These are phyloP conservation scores for Tapirus terrestris DNA, from an alignment of 2,113 vertebrate species.

Conservation along the genomic window DNA sequence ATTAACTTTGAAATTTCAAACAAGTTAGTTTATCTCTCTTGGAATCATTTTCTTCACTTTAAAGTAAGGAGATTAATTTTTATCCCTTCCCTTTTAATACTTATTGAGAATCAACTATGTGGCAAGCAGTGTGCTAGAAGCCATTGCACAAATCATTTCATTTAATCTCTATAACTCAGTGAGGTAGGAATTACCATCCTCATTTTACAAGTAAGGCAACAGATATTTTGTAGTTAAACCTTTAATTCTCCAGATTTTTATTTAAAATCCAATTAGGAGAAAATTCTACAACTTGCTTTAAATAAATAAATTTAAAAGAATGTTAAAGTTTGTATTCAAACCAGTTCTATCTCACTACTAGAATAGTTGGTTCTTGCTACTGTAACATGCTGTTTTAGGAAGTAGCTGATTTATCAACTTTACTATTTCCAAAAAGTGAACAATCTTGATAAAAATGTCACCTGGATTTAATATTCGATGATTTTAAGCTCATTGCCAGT, in stretches of 20 bases:
- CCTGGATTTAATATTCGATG: background rate
- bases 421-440: background rate
- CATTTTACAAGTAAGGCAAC: background rate
- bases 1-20: conserved; percentile 1
- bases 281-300: background rate
- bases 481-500: background rate
- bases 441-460: background rate
- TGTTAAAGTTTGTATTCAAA: background rate
- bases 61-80: background rate
- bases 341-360: background rate
- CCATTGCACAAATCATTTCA: background rate
- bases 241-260: conserved; percentile 5
- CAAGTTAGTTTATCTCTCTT: background rate
- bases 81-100: background rate
- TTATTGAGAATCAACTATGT: background rate
- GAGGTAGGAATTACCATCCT: background rate
- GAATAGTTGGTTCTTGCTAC: background rate
- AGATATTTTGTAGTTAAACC: background rate
- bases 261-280: background rate
- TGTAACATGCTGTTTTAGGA: background rate
- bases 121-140: background rate
- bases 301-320: background rate
- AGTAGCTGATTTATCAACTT: background rate
- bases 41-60: background rate
- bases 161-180: background rate